phyloP scores from a whole-genome alignment of 2,888 invertebrate species.

The Halictus ligatus region DNA sequence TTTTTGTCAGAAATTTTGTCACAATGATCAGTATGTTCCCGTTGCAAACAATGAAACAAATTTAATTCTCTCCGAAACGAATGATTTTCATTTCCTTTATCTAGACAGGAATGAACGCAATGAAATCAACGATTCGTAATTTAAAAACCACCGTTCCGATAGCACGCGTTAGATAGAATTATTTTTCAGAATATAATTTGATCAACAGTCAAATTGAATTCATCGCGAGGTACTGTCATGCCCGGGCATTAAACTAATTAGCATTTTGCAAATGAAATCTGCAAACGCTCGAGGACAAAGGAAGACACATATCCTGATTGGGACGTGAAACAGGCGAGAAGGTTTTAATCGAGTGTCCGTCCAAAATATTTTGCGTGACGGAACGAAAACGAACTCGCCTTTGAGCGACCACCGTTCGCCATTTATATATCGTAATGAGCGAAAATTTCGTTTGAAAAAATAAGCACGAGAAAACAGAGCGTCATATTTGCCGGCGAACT shows the following conservation, averaged over 20 bases:
- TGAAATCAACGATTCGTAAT: background rate
- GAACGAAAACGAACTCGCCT: background rate
- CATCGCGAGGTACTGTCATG: no score
- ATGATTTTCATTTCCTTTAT: background rate
- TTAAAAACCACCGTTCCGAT: background rate
- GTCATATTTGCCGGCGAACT: constrained; percentile 4
- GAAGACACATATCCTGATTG: background rate
- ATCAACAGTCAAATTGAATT: background rate
- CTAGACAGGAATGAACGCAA: background rate
- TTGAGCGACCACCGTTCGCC: background rate
- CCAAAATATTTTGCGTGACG: background rate
- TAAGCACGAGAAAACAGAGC: background rate
- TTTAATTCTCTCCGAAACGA: background rate
- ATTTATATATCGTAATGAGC: background rate
- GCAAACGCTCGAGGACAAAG: background rate
- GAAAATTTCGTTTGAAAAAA: background rate
- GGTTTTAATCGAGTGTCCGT: background rate
- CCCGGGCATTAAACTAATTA: background rate
- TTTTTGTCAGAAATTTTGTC: no score
- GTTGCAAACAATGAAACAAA: no score
- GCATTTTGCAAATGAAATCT: background rate
- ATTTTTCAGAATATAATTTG: background rate
- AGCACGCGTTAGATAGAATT: background rate
- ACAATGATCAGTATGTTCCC: background rate
- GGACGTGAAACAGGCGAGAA: background rate